A percentile compares a stretch with the other conserved stretches of the same genome.
Evolutionary conservation across 2,888 invertebrate genomes (phyloP).

Genomic region (Schizotus pectinicornis): DNA sequence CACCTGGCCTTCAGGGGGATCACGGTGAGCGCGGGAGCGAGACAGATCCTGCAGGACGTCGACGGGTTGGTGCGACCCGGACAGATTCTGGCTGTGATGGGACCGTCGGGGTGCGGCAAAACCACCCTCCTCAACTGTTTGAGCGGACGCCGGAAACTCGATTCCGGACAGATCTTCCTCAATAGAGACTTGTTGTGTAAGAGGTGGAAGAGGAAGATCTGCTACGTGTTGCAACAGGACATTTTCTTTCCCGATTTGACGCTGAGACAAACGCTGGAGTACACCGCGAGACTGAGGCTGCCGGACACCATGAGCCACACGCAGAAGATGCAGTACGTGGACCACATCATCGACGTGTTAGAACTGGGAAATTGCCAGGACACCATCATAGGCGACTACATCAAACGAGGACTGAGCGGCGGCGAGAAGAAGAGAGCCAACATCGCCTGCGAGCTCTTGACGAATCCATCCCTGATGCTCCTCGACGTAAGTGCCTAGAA

Average conservation of each 20-base stretch:
- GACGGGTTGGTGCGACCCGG: slow-evolving; percentile 78
- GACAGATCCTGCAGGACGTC: slow-evolving; percentile 72
- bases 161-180: slow-evolving; percentile 65
- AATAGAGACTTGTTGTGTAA: slow-evolving; percentile 54
- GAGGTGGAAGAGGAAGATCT: slow-evolving; percentile 75
- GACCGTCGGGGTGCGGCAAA: slow-evolving; percentile 80
- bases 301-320: slow-evolving; percentile 74
- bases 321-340: slow-evolving; percentile 79
- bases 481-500: slow-evolving; percentile 82
- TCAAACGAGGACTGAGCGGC: slow-evolving; percentile 78
- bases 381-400: slow-evolving; percentile 78
- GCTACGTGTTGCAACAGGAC: slow-evolving; percentile 83
- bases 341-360: slow-evolving; percentile 77
- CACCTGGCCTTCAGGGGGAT: slow-evolving; percentile 71
- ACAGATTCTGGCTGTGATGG: slow-evolving; percentile 81
- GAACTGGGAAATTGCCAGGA: slow-evolving; percentile 77
- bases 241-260: slow-evolving; percentile 82
- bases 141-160: slow-evolving; percentile 71
- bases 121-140: slow-evolving; percentile 79
- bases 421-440: slow-evolving; percentile 85
- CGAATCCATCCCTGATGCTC: slow-evolving; percentile 79
- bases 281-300: slow-evolving; percentile 65
- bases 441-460: slow-evolving; percentile 82
- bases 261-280: slow-evolving; percentile 75
- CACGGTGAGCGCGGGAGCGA: slow-evolving; percentile 61